Evolutionary conservation across 2,888 invertebrate species (phyloP), one percentile per base, ranked within the genome.

Genomic region (Leptinotarsa juncta): DNA sequence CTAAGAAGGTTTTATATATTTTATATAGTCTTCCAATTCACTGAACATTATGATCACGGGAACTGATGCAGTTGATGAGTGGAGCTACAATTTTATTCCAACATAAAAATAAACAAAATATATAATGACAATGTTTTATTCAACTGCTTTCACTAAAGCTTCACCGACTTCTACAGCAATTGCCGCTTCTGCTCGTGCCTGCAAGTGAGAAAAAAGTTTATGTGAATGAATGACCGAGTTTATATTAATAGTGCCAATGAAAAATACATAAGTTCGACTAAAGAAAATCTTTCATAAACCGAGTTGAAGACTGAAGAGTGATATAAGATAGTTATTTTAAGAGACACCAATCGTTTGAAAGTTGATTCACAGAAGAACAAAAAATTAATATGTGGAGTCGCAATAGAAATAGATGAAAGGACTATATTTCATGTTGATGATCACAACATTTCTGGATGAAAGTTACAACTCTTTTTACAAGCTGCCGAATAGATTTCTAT

Each of bases 141-240:
- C 89, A 75, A 92, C 90, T 78, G 98, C 97, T 89, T 95, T 96
- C 71, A 97, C 94, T 82, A 99, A 91, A 81, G 97, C 97, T 89
- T 98, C 97, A 70, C 95, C 96, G 71, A 97, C 97, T 89, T 99
- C 98, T 12, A 98, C 90, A 53, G 97, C 96, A 84, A 99, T 97
- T 78, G 93, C 93, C 70, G 98, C 98, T 90, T 97, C 97, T 18
- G 97, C 98, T 87, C 90, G 91, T 65, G 91, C 93, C 93, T 93
- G 86, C 10, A 90, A 88, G 72, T 74, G 7, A 32, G 7, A 32
- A 32, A 42, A 42, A 42, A 42, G 42, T 42, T 10, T 10, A 42
- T 42, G 42, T 42, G 10, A 42, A 32, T 32, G 32, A 32, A 42
- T 10, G 42, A 42, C 4, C 0, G n/a, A 51, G 51, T 51, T 51